Evolutionary conservation across 2,113 vertebrate genomes (phyloP), one percentile per base, ranked within the genome.

Genomic region (Dicaeum eximium): DNA sequence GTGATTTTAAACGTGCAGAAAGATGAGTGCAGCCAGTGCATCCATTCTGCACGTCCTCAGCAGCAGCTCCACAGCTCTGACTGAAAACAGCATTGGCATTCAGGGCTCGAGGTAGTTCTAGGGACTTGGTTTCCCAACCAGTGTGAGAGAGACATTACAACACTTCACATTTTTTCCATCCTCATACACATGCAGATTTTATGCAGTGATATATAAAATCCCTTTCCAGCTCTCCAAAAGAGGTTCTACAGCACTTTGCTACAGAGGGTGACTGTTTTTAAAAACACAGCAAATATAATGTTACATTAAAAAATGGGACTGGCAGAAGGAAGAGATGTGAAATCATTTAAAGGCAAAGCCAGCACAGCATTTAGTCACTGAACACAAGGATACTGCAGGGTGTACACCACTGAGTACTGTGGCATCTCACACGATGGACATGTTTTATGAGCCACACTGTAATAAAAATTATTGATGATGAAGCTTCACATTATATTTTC

Each of bases 301-400:
- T 64, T 88, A 88, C 80, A 93, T 88, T 83, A 57, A 92, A 93
- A 96, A 95, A 70, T 71, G 51, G 33, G 56, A 84, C 77, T 79
- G 73, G 69, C 69, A 91, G 77, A 86, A 74, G 44, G 37, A 73
- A 65, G 61, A 92, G 57, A 67, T 60, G 53, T 92, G 86, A 95
- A 94, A 93, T 90, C 82, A 81, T 78, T 80, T 64, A 80, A 48
- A 92, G 37, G 64, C 90, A 83, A 88, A 37, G 56, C 79, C 79
- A 88, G 75, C 58, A n/a, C 13, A 73, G 54, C 1, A 0, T 80
- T 94, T 62, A 83, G 88, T 88, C 83, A 81, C 86, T 78, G 87
- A 77, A 69, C 37, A 74, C 27, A 88, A 80, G 48, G 31, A 45
- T 20, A 64, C 28, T 60, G 81, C 64, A 88, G 79, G 82, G 92